A percentile compares a stretch with the other conserved stretches of the same genome.
Conservation (phyloP, 2,888 invertebrate genomes). For the Drosophila lacicola region DNA sequence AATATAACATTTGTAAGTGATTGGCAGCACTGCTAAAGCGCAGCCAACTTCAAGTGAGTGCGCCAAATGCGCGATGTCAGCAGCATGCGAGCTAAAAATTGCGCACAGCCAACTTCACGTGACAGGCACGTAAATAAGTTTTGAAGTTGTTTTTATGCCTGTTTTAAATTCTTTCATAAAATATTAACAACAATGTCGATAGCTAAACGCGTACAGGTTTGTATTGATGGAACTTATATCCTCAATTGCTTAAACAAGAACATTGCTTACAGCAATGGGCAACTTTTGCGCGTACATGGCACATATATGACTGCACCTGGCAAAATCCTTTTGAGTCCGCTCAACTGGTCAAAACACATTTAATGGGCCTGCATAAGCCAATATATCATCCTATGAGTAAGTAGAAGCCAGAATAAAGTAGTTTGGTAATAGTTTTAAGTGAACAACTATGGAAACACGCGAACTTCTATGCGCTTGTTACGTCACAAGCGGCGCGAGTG, state of each 20-base stretch:
- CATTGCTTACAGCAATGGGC: slow-evolving; percentile 94
- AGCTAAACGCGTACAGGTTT: slow-evolving; percentile 82
- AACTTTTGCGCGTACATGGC: slow-evolving; percentile 97
- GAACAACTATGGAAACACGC: slow-evolving; percentile 18
- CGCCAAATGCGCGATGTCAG: slow-evolving; percentile 11
- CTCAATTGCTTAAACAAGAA: too few species aligned
- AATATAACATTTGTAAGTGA: too few species aligned
- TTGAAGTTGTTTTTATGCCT: neutral
- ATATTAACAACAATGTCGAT: slow-evolving; percentile 74
- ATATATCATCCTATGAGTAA: slow-evolving; percentile 96
- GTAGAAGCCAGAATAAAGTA: slow-evolving; percentile 69
- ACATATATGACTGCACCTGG: slow-evolving; percentile 97
- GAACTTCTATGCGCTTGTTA: slow-evolving; percentile 42
- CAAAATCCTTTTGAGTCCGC: slow-evolving; percentile 97
- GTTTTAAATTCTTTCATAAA: neutral
- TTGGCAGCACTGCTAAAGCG: neutral
- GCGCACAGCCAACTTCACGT: slow-evolving; percentile 35
- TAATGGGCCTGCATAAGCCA: slow-evolving; percentile 96
- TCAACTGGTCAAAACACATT: slow-evolving; percentile 90
- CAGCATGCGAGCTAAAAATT: slow-evolving; percentile 21
- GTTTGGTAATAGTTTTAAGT: slow-evolving; percentile 50
- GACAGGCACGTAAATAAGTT: slow-evolving; percentile 28
- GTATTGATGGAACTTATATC: neutral
- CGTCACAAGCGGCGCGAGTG: slow-evolving; percentile 61
- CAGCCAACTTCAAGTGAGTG: slow-evolving; percentile 11